Base-by-base conservation (phyloP, 1,140 invertebrate species). In the Contarinia nasturtii region DNA sequence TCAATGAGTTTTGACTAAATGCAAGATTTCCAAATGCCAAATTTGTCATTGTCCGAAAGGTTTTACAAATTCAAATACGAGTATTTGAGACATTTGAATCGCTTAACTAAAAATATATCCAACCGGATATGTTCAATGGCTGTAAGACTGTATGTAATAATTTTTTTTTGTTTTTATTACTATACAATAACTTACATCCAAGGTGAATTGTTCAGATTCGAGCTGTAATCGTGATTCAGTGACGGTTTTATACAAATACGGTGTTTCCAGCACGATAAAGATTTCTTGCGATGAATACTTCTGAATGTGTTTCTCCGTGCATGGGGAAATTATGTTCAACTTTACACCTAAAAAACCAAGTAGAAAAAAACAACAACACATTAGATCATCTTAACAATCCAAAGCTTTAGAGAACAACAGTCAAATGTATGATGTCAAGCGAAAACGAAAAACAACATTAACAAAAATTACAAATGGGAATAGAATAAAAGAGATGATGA, bases 241-340 rank as follows among this genome's bases (percentile, higher is more conserved):
- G 7, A 92, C 67, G 21, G 69, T 76, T 50, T 80, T 55, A 61
- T 96, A 97, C 22, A 89, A 64, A 44, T 84, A 76, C 42, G 80
- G 73, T 7, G 89, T 93, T 69, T 98, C 93, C 50, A 79, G 65
- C 4, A 97, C 67, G 12, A 95, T 61, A 60, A 79, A 77, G 11
- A 73, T 60, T 45, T 79, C 72, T 56, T 88, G 81, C 40, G 69
- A 64, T 17, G 72, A 73, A 65, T 84, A 97, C 59, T 95, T 95
- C 5, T 78, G 65, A 37, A 97, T 80, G 57, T 95, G 91, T 56
- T 91, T 89, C 15, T 86, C 75, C 18, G 87, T 88, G 0, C 92
- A 92, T 12, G 94, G 94, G 67, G 86, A 82, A 50, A 97, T 89
- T 19, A 95, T 69, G 3, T 82, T 87, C 2, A 79, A 75, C 58